A percentile compares a stretch with the other conserved stretches of the same genome.
phyloP scores from a whole-genome alignment of 2,113 vertebrate species.

The Bubo scandiacus region DNA sequence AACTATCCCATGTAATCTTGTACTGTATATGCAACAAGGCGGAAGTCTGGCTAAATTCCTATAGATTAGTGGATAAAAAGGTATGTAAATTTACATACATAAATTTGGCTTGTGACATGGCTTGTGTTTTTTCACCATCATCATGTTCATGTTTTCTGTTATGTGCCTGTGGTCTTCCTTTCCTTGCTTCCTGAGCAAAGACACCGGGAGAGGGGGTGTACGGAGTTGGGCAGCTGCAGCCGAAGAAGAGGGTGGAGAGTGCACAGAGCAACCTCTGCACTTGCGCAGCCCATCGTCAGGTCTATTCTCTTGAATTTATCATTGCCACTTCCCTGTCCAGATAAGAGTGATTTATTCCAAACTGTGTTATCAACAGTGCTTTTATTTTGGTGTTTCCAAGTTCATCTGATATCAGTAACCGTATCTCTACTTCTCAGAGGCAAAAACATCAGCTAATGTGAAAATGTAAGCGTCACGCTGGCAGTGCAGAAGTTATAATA shows the following conservation, averaged over 20 bases:
- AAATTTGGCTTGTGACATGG: not conserved
- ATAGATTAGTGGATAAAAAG: not conserved
- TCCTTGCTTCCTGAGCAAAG: not conserved
- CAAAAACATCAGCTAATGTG: not conserved
- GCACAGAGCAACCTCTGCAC: not conserved
- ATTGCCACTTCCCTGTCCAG: not conserved
- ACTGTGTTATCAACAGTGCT: not conserved
- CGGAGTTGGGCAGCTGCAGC: rapidly evolving
- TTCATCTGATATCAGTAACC: not conserved
- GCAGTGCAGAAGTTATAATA: not conserved
- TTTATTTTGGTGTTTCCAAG: not conserved
- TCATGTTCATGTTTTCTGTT: not conserved
- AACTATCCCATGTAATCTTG: not conserved
- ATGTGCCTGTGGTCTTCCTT: not conserved
- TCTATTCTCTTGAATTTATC: not conserved
- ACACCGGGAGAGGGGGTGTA: rapidly evolving
- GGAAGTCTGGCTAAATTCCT: not conserved
- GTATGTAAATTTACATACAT: not conserved
- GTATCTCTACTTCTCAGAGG: not conserved
- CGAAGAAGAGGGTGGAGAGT: not conserved
- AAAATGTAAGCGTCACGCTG: not conserved
- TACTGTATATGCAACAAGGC: not conserved
- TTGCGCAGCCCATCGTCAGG: rapidly evolving
- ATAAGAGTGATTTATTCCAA: not conserved
- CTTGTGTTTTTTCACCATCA: not conserved